Percentiles rank a stretch among this genome's conserved stretches.
phyloP scores from a whole-genome alignment of 2,113 vertebrate species.

The Clarias macrocephalus region DNA sequence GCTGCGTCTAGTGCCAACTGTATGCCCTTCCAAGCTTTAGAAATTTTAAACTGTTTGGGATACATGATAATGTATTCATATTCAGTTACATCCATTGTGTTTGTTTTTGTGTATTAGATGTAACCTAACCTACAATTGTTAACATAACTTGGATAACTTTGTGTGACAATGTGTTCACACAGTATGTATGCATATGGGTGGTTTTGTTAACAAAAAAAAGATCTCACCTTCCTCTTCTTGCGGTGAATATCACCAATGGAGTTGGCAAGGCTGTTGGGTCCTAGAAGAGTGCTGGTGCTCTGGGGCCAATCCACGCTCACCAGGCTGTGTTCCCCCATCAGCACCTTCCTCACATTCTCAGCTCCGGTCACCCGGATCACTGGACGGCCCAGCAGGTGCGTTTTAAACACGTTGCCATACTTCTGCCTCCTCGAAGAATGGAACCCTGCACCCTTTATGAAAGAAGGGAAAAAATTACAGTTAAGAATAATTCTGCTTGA shows the following conservation, averaged over 20 bases:
- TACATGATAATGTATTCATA: background rate
- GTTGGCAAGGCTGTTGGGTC: constrained; percentile 92
- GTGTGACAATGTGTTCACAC: background rate
- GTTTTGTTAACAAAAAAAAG: background rate
- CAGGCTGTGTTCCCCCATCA: constrained; percentile 95
- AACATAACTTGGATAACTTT: background rate
- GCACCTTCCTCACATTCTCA: constrained; percentile 90
- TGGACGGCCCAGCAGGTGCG: constrained; percentile 90
- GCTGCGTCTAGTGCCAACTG: background rate
- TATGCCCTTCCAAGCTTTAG: background rate
- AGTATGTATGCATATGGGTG: background rate
- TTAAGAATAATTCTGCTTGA: background rate
- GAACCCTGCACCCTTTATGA: constrained; percentile 78
- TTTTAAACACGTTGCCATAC: constrained; percentile 96
- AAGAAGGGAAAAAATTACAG: background rate
- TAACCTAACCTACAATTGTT: background rate
- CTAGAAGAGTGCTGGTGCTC: constrained; percentile 89
- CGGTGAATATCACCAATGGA: constrained; percentile 96
- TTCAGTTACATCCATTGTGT: background rate
- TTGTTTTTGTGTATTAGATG: background rate
- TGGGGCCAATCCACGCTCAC: constrained; percentile 95
- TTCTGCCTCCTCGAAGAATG: constrained; percentile 81
- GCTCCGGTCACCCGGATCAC: constrained; percentile 93
- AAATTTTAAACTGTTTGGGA: background rate
- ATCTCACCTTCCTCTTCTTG: constrained; percentile 87